Evolutionary conservation across 2,113 vertebrate species (phyloP), one percentile per base, ranked within the genome.

Genomic region (Pygoscelis antarcticus): DNA sequence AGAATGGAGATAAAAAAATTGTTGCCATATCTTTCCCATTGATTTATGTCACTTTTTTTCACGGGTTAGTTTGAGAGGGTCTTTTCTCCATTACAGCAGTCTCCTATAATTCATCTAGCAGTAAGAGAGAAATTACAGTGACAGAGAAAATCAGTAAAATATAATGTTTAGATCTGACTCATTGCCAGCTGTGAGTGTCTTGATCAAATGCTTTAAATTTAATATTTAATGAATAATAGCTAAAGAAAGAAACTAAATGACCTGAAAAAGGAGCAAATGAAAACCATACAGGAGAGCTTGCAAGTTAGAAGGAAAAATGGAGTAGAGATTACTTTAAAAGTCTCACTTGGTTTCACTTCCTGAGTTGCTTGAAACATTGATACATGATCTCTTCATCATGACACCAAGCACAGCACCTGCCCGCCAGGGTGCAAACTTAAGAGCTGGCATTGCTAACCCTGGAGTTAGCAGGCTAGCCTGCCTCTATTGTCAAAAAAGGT

Each of bases 191-290:
- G 62, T 78, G 62, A 85, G 55, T 66, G 3, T 83, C 71, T 58
- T 88, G 97, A 96, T 95, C 93, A 96, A 97, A 88, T 87, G 68
- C 49, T 95, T 85, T 86, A 88, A 88, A 96, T 96, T 96, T 96
- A 97, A 97, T 94, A 96, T 96, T 95, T 97, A 94, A 97, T 97
- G 95, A 97, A 94, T 94, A 96, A 88, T 38, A 26, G 38, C 66
- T 94, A 96, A 97, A 96, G 94, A 92, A 93, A 74, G 94, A 82
- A 95, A 90, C 58, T 77, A 87, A 95, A 91, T 93, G 84, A 94
- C 84, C 78, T 93, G 92, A 83, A 95, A 95, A 94, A 86, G 29
- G 46, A 96, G 68, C 32, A 95, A 90, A 93, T 65, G 78, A 84
- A 96, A 96, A 85, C 52, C 51, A 91, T 70, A 85, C 87, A 91